phyloP scores from a whole-genome alignment of 2,113 vertebrate genomes.

The Neodontobutis hainanensis region DNA sequence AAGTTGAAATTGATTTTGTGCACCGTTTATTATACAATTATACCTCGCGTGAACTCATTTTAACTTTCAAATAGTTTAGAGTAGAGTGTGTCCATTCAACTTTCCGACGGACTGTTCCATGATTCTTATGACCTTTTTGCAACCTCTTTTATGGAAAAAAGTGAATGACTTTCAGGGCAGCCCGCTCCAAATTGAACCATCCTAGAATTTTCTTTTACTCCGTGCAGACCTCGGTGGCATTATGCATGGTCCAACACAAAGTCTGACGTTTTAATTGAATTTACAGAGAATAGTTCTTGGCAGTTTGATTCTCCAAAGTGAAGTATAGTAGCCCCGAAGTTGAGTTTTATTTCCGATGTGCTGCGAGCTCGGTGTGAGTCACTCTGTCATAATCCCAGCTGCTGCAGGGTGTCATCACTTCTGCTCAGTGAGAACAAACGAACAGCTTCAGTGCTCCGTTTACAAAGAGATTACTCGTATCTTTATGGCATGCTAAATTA shows the following conservation, averaged over 20 bases:
- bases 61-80: slow-evolving; percentile 2
- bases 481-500: slow-evolving; percentile 42
- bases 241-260: slow-evolving; percentile 56
- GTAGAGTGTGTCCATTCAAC: not conserved
- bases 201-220: not conserved
- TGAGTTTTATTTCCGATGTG: slow-evolving; percentile 38
- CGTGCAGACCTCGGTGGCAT: slow-evolving; percentile 30
- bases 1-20: slow-evolving; percentile 42
- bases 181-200: slow-evolving; percentile 19
- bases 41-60: not conserved
- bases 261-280: slow-evolving; percentile 70
- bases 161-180: slow-evolving; percentile 38
- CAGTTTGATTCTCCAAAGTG: slow-evolving; percentile 23
- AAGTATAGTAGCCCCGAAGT: slow-evolving; percentile 10
- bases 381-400: slow-evolving; percentile 48
- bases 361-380: slow-evolving; percentile 25
- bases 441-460: slow-evolving; percentile 20
- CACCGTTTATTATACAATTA: slow-evolving; percentile 4
- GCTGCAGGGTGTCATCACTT: slow-evolving; percentile 32
- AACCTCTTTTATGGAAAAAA: slow-evolving; percentile 48
- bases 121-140: slow-evolving; percentile 22
- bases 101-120: not conserved
- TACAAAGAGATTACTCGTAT: not conserved
- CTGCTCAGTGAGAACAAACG: slow-evolving; percentile 25
- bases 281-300: slow-evolving; percentile 44